Evolutionary conservation across 2,888 invertebrate species (phyloP).

Genomic region (Atethmia centrago): DNA sequence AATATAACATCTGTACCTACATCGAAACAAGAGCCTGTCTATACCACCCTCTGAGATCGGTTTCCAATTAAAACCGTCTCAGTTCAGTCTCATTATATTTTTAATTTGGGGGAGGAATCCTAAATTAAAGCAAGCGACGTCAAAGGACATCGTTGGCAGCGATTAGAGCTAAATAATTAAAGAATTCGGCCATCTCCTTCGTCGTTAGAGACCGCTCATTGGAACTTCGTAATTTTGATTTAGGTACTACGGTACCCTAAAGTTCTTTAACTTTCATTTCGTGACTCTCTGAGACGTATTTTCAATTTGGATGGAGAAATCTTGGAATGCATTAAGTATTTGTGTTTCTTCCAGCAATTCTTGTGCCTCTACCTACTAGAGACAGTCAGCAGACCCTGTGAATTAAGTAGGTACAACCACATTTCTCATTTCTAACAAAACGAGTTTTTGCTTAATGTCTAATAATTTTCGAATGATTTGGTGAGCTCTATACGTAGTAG

Average conservation of each 20-base stretch:
- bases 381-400: background rate
- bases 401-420: background rate
- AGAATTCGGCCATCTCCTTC: slow-evolving; percentile 88
- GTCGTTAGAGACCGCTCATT: slow-evolving; percentile 85
- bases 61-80: slow-evolving; percentile 90
- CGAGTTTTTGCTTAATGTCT: background rate
- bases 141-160: slow-evolving; percentile 88
- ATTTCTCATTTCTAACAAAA: background rate
- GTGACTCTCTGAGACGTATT: slow-evolving; percentile 66
- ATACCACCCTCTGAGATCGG: slow-evolving; percentile 84
- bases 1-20: slow-evolving; percentile 18
- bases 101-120: slow-evolving; percentile 90
- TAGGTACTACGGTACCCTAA: slow-evolving; percentile 72
- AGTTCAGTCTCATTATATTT: slow-evolving; percentile 90
- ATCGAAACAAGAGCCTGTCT: slow-evolving; percentile 68
- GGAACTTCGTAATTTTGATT: slow-evolving; percentile 86
- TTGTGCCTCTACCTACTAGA: background rate
- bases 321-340: slow-evolving; percentile 37
- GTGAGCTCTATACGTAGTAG: background rate
- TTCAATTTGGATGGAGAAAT: slow-evolving; percentile 60
- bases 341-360: background rate
- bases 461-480: background rate
- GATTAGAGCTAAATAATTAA: slow-evolving; percentile 91
- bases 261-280: slow-evolving; percentile 72
- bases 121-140: slow-evolving; percentile 89